Conservation (phyloP, 2,113 vertebrate species). For the Tetrax tetrax region DNA sequence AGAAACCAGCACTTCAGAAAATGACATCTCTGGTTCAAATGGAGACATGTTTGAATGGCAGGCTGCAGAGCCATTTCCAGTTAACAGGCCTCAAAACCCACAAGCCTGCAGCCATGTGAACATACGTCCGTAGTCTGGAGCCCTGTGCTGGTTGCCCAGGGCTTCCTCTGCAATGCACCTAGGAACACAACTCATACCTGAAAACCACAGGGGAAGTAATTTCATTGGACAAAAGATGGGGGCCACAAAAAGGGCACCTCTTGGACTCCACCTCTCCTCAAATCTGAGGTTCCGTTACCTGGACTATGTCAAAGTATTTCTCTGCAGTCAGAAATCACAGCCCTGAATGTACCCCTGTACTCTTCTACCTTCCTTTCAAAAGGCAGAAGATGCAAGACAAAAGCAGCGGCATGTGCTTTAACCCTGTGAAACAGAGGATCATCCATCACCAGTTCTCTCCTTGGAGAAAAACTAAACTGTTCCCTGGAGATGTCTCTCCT, state of each 20-base stretch:
- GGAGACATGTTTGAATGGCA: background rate
- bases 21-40: background rate
- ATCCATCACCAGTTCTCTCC: background rate
- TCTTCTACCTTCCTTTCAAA: background rate
- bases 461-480: background rate
- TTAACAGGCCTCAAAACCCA: accelerated
- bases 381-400: background rate
- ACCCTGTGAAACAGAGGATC: background rate
- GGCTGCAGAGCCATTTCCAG: background rate
- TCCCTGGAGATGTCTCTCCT: background rate
- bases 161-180: background rate
- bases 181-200: accelerated
- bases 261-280: background rate
- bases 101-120: background rate
- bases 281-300: background rate
- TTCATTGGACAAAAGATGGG: background rate
- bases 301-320: background rate
- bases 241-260: background rate
- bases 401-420: background rate
- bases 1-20: background rate
- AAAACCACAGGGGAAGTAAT: background rate
- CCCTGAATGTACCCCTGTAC: background rate
- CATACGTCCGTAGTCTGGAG: background rate
- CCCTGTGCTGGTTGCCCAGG: accelerated
- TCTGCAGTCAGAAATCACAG: background rate